Base-by-base conservation (phyloP, 2,888 invertebrate species). In the Galerucella pusilla region DNA sequence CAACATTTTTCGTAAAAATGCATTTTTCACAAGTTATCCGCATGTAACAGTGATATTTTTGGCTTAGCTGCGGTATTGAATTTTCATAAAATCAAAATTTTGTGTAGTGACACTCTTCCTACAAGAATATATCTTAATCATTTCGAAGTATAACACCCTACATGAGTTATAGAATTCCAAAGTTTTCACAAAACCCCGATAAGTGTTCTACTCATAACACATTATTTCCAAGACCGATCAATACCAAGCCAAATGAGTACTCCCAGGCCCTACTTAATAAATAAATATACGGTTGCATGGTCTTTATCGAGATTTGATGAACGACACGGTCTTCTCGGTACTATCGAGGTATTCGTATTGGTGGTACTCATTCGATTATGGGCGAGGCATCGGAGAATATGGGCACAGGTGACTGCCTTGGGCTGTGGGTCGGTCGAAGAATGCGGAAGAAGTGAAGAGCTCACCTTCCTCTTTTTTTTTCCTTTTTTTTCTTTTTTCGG, bases 351-450 rank as follows among this genome's bases (percentile, higher is more conserved):
- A 42, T 14, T 63, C 46, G 64, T 42, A 70, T 49, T 65, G 71
- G 46, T 66, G 68, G 73, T 70, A 64, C 73, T 65, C 63, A 60
- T 65, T 65, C 64, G 16, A 65, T 65, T 67, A 77, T 80, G 82
- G 82, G 82, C 80, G 80, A 81, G 81, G 81, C 81, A 60, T 68
- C 68, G 69, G 66, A 71, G 74, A 77, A 77, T 81, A 81, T 78
- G 80, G 80, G 80, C 76, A 82, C 83, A 83, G 83, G 83, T 83
- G 83, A 80, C 75, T 67, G 77, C 83, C 79, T 46, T 71, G 49
- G 80, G 83, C 83, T 79, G 73, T 83, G 81, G 83, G 82, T 78
- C 81, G 80, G 46, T 65, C 28, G 64, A 75, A 74, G 83, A 82
- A 83, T 83, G 83, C 83, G 83, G 82, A 83, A 83, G 78, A 77